Evolutionary conservation across 2,888 invertebrate genomes (phyloP).

Genomic region (Merodon equestris): DNA sequence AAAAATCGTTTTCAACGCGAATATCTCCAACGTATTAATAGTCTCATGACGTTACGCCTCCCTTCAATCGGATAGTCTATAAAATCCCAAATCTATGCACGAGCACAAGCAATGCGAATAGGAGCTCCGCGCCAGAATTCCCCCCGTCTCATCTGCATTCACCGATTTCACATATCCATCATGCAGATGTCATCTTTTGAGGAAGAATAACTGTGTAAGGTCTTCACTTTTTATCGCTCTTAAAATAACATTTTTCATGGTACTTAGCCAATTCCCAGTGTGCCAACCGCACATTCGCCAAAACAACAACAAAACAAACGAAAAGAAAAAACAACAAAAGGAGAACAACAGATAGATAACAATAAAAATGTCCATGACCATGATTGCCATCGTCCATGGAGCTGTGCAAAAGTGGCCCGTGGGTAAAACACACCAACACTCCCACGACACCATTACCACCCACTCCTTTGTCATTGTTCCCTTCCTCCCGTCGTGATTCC

Average conservation of each 20-base stretch:
- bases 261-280: constrained; percentile 58
- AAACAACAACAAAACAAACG: no score
- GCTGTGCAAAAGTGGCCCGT: constrained; percentile 46
- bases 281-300: constrained; percentile 25
- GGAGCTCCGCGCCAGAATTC: no score
- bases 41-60: no score
- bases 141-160: neutral
- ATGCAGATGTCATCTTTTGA: constrained; percentile 52
- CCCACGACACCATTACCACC: constrained; percentile 39
- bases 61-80: no score
- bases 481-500: constrained; percentile 18
- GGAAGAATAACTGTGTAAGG: constrained; percentile 42
- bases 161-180: neutral
- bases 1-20: no score
- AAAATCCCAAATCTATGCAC: no score
- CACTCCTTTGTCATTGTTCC: constrained; percentile 48
- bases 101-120: no score
- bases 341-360: constrained; percentile 47
- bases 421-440: constrained; percentile 43
- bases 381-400: constrained; percentile 25
- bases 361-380: constrained; percentile 63
- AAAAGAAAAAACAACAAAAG: constrained; percentile 9
- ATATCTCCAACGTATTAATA: no score
- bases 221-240: constrained; percentile 44
- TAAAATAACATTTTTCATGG: constrained; percentile 61